Conservation (phyloP, 2,888 invertebrate species). For the Himalopsyche japonica region DNA sequence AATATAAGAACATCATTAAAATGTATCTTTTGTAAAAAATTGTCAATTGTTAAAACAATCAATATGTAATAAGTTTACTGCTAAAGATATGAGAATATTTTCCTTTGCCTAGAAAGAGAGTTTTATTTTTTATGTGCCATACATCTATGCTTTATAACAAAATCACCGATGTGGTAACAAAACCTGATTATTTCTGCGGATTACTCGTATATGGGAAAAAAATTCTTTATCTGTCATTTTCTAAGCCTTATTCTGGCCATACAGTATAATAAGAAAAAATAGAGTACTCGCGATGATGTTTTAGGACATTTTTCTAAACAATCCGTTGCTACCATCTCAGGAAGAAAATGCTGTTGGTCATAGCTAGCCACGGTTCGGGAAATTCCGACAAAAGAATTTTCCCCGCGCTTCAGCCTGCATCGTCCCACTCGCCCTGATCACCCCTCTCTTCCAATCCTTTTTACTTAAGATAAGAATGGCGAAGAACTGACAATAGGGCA, state of each 20-base stretch:
- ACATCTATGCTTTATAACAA: not conserved
- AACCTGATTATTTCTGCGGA: not conserved
- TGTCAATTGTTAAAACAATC: too few relatives aligned
- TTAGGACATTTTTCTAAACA: not conserved
- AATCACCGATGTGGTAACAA: not conserved
- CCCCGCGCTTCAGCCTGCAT: not conserved
- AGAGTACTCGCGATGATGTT: not conserved
- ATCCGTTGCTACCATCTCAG: not conserved
- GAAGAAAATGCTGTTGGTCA: not conserved
- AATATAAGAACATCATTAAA: too few relatives aligned
- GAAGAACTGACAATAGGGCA: not conserved
- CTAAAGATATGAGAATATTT: too few relatives aligned
- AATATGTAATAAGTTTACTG: too few relatives aligned
- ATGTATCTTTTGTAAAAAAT: too few relatives aligned
- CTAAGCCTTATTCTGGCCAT: not conserved
- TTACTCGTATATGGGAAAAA: not conserved
- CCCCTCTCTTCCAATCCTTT: not conserved
- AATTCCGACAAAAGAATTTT: not conserved
- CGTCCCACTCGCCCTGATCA: not conserved
- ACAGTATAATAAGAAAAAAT: not conserved
- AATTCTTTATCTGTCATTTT: not conserved
- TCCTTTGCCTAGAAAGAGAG: too few relatives aligned
- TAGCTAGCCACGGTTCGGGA: not conserved
- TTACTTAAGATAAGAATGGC: slow-evolving; percentile 1
- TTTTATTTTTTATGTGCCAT: too few relatives aligned